These are phyloP conservation scores for Ateles fusciceps DNA, from an alignment of 2,797 vertebrate species.

Conservation along the genomic window DNA sequence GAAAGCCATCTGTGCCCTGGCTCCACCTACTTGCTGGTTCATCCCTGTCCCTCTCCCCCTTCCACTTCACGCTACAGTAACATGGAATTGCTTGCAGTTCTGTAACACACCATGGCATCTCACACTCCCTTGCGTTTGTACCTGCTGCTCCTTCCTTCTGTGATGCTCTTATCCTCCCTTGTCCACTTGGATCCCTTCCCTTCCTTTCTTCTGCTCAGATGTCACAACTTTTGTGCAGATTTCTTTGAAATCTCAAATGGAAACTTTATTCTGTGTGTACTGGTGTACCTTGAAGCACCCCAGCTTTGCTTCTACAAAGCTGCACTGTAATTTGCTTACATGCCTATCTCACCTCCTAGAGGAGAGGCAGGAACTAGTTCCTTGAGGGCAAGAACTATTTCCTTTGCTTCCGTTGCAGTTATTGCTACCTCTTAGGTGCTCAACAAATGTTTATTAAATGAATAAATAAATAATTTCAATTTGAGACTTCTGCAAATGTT, in stretches of 20 bases:
- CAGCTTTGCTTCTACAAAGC: neutral
- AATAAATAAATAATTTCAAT: neutral
- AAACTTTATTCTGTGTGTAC: neutral
- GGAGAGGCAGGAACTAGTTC: neutral
- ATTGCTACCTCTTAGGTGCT: neutral
- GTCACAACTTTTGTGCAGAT: neutral
- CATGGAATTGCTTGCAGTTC: neutral
- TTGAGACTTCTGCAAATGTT: neutral
- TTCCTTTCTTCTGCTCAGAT: conserved; percentile 43
- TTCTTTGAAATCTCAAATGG: conserved; percentile 18
- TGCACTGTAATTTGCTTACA: neutral
- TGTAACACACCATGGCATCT: neutral
- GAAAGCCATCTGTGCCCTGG: neutral
- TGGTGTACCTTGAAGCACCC: neutral
- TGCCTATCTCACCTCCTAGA: neutral
- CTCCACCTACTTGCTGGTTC: neutral
- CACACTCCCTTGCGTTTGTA: conserved; percentile 14
- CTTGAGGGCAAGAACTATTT: neutral
- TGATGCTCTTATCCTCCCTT: conserved; percentile 8
- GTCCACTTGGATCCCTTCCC: neutral
- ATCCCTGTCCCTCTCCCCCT: neutral
- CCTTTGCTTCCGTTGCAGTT: neutral
- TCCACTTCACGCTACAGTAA: neutral
- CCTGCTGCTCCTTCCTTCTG: neutral
- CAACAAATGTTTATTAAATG: neutral